Conservation (phyloP, 2,113 vertebrate species). For the Rhabdornis inornatus region DNA sequence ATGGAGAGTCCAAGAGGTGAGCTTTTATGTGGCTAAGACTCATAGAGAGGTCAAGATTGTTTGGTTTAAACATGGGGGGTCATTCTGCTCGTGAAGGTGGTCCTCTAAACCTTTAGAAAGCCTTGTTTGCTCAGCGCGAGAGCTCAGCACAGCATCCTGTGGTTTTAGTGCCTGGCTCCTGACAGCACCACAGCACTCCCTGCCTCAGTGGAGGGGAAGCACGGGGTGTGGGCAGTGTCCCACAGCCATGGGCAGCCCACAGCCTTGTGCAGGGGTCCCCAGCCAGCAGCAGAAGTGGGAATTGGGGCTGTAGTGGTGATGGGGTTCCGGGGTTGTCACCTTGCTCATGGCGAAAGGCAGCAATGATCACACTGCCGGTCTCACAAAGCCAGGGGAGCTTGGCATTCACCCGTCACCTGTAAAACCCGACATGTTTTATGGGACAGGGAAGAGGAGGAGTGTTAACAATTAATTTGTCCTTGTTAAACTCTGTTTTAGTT, state of each 20-base stretch:
- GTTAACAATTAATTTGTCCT: background rate
- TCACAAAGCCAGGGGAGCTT: background rate
- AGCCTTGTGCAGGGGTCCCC: background rate
- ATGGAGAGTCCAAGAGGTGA: conserved; percentile 64
- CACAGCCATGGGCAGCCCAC: rapidly evolving
- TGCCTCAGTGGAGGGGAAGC: rapidly evolving
- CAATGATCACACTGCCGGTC: rapidly evolving
- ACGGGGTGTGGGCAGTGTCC: rapidly evolving
- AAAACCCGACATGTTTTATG: background rate
- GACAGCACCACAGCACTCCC: rapidly evolving
- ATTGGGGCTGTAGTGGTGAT: rapidly evolving
- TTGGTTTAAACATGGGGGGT: conserved; percentile 60
- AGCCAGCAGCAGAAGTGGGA: background rate
- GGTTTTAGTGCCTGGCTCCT: background rate
- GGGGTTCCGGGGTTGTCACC: background rate
- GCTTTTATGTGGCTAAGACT: conserved; percentile 64
- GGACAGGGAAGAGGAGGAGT: background rate
- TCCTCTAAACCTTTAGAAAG: conserved; percentile 29
- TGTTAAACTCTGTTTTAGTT: background rate
- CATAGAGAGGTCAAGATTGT: conserved; percentile 58
- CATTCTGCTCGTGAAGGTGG: conserved; percentile 11
- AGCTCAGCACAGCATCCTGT: background rate
- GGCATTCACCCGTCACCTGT: rapidly evolving
- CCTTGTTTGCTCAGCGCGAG: background rate
- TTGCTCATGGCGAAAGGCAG: rapidly evolving